phyloP scores from a whole-genome alignment of 2,113 vertebrate species.

The Lasiurus borealis region DNA sequence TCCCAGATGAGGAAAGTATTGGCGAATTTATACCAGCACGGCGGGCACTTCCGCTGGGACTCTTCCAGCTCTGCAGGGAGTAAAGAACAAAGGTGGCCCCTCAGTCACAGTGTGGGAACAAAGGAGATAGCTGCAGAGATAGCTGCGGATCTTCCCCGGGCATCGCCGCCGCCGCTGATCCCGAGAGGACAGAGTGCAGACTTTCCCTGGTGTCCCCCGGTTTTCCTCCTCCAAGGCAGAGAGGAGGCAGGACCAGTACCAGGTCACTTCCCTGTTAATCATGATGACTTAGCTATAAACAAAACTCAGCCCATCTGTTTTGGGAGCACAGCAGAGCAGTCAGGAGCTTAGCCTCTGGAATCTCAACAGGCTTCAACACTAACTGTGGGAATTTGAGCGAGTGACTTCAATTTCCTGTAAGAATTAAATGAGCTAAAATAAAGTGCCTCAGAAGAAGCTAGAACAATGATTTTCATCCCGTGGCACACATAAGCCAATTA shows the following conservation, averaged over 20 bases:
- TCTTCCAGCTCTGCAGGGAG: constrained; percentile 93
- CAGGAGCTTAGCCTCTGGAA: not conserved
- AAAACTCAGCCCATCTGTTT: not conserved
- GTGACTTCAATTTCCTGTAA: not conserved
- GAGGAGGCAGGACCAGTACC: not conserved
- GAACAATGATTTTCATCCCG: not conserved
- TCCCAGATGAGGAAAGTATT: constrained; percentile 98
- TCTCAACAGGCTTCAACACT: not conserved
- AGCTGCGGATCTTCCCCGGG: too few species aligned
- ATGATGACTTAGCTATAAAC: not conserved
- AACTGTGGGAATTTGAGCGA: not conserved
- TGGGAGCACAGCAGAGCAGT: not conserved
- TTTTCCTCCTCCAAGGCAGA: not conserved
- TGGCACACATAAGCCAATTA: not conserved
- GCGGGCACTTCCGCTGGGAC: constrained; percentile 97
- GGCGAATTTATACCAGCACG: constrained; percentile 99
- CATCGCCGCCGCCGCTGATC: too few species aligned
- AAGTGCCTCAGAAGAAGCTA: not conserved
- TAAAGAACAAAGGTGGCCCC: constrained; percentile 59
- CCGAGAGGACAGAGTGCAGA: not conserved
- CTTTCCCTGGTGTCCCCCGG: not conserved
- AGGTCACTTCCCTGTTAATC: not conserved
- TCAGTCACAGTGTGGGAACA: not conserved
- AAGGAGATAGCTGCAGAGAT: not conserved
- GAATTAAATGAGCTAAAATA: constrained; percentile 39